Conservation (phyloP, 2,888 invertebrate species). For the Lepidochitona cinerea region DNA sequence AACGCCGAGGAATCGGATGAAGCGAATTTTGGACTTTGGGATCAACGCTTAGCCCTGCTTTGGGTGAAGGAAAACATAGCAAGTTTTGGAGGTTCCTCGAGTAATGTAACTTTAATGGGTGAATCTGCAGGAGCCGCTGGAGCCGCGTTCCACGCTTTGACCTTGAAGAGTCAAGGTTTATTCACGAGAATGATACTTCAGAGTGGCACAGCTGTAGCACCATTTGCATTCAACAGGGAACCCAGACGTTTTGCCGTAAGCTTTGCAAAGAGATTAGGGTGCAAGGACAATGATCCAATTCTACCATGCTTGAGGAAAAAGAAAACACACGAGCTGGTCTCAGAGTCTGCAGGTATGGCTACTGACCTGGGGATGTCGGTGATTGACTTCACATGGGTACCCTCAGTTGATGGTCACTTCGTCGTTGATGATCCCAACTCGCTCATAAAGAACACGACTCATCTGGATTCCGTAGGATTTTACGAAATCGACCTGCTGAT, state of each 20-base stretch:
- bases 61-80: slow-evolving; percentile 50
- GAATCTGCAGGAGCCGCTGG: slow-evolving; percentile 48
- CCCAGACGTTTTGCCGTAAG: background rate
- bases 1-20: slow-evolving; percentile 39
- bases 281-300: background rate
- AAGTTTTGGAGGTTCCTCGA: slow-evolving; percentile 41
- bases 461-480: background rate
- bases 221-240: background rate
- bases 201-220: slow-evolving; percentile 37
- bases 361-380: background rate
- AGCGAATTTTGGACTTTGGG: slow-evolving; percentile 54
- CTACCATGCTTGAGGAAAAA: background rate
- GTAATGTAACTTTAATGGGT: slow-evolving; percentile 46
- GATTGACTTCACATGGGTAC: background rate
- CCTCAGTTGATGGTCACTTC: background rate
- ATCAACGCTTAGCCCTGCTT: slow-evolving; percentile 44
- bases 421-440: background rate
- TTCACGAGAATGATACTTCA: slow-evolving; percentile 45
- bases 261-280: background rate
- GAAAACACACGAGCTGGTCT: background rate
- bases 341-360: background rate
- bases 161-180: slow-evolving; percentile 38
- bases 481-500: background rate
- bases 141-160: slow-evolving; percentile 38
- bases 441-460: background rate